Base-by-base conservation (phyloP, 2,797 vertebrate genomes). In the Macrochelys suwanniensis region DNA sequence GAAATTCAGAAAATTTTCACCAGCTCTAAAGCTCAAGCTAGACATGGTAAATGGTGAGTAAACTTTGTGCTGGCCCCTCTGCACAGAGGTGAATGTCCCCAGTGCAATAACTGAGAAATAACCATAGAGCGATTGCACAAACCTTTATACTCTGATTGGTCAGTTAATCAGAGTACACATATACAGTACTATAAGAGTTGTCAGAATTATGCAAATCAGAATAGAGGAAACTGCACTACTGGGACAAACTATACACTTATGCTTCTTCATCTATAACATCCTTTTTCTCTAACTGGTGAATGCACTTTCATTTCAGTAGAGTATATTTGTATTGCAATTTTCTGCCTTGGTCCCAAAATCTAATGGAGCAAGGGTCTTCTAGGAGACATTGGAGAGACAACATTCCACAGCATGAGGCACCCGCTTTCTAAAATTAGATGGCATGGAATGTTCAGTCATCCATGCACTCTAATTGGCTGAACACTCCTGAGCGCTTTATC, bases 381-480 rank as follows among this genome's bases (percentile, higher is more conserved):
- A 42, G 2, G 47, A 85, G 90, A 90, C 82, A 89, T n/a, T 74
- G 56, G 42, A 82, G 74, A 92, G 90, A 94, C 79, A 94, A 89
- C 93, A 88, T 93, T 93, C 87, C 94, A 74, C 92, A 96, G 90
- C 11, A 31, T 88, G 93, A 88, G 88, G 81, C 83, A 92, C 47
- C 47, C 45, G 37, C 77, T 84, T 94, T 94, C 80, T 93, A 88
- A 94, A 92, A 97, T 96, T 88, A 93, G 76, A 90, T 85, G 84
- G 85, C n/a, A 96, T 96, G 92, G 80, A 96, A 95, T 96, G 84
- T 89, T 97, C 86, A 85, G 88, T 96, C 96, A 94, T 90, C 92
- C 94, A 94, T 92, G 83, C 33, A 56, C 0, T 0, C 31, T 95
- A 96, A 97, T 91, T 97, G 94, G 84, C 88, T 97, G 96, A 97